Evolutionary conservation across 2,113 vertebrate species (phyloP).

Genomic region (Climacteris rufus): DNA sequence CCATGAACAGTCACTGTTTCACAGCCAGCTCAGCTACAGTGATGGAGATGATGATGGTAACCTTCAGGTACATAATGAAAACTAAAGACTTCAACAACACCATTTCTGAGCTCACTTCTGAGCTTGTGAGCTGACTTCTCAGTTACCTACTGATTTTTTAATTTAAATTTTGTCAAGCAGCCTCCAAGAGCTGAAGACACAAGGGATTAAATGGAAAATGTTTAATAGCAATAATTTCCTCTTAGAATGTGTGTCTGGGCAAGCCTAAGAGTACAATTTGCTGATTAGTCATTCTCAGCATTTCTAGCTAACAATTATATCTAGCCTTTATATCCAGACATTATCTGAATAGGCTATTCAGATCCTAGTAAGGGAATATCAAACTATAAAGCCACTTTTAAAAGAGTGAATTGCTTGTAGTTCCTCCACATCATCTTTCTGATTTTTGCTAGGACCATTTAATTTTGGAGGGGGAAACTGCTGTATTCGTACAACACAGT

Average conservation of each 20-base stretch:
- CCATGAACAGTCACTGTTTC: not conserved
- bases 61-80: not conserved
- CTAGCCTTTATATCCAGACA: not conserved
- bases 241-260: not conserved
- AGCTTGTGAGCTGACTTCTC: not conserved
- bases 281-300: conserved; percentile 13
- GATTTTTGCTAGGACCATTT: not conserved
- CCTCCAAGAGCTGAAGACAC: not conserved
- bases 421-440: not conserved
- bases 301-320: conserved; percentile 16
- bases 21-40: not conserved
- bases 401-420: not conserved
- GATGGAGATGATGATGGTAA: not conserved
- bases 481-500: not conserved
- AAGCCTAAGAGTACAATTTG: conserved; percentile 18
- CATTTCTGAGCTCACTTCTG: not conserved
- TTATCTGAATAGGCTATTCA: not conserved
- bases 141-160: not conserved
- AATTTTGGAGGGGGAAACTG: not conserved
- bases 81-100: not conserved
- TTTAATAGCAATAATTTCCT: conserved; percentile 5
- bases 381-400: not conserved
- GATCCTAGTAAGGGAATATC: not conserved
- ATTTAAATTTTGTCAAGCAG: not conserved
- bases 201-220: not conserved